Percentiles rank a stretch among this genome's conserved stretches.
Evolutionary conservation across 2,113 vertebrate genomes (phyloP).

Genomic region (Mobula birostris): DNA sequence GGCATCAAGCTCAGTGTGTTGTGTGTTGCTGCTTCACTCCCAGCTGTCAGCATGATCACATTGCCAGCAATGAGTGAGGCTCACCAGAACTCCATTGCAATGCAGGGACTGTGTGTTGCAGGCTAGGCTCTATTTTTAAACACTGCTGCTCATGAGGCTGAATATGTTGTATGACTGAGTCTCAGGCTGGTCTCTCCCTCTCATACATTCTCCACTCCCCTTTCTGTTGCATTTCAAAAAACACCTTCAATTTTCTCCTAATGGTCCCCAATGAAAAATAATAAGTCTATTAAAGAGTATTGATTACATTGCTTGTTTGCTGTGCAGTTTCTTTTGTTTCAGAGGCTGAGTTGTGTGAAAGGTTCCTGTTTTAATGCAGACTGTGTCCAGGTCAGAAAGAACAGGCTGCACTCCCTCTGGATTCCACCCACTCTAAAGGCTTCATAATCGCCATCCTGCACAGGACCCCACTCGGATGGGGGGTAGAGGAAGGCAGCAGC

Average conservation of each 20-base stretch:
- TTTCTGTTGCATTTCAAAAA: constrained; percentile 5
- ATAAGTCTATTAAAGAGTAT: constrained; percentile 12
- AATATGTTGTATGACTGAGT: constrained; percentile 26
- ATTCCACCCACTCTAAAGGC: not conserved
- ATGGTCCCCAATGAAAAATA: not conserved
- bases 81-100: constrained; percentile 32
- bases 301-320: constrained; percentile 25
- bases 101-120: constrained; percentile 24
- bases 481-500: not conserved
- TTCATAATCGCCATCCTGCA: not conserved
- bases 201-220: not conserved
- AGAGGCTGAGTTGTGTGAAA: constrained; percentile 23
- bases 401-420: constrained; percentile 5
- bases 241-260: not conserved
- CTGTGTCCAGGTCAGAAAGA: constrained; percentile 25
- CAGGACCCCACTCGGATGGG: not conserved
- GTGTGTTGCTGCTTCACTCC: constrained; percentile 25
- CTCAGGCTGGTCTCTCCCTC: constrained; percentile 5
- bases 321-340: constrained; percentile 27
- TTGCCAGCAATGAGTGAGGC: constrained; percentile 31
- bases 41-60: constrained; percentile 27
- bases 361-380: constrained; percentile 21
- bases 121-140: constrained; percentile 33
- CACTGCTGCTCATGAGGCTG: constrained; percentile 33
- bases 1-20: constrained; percentile 11